Percentiles rank a stretch among this genome's conserved stretches.
Conservation (phyloP, 2,888 invertebrate genomes). For the Cheilosia impressa region DNA sequence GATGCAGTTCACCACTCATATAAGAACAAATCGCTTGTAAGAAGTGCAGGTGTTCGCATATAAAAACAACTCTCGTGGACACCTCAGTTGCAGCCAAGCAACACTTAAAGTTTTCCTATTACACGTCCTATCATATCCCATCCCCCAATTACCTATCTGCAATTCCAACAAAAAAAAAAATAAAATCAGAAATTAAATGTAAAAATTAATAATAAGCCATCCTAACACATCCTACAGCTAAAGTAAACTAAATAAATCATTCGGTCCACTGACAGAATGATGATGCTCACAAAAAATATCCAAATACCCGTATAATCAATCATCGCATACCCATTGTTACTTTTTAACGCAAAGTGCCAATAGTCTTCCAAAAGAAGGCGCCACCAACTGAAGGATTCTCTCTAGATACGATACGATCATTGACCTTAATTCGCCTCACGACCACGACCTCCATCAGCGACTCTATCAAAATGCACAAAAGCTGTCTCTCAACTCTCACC, state of each 20-base stretch:
- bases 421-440: slow-evolving; percentile 56
- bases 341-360: slow-evolving; percentile 47
- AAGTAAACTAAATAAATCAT: slow-evolving; percentile 62
- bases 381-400: slow-evolving; percentile 1
- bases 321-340: slow-evolving; percentile 48
- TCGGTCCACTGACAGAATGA: slow-evolving; percentile 45
- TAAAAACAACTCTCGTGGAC: too few species aligned
- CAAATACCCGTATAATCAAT: slow-evolving; percentile 64
- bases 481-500: slow-evolving; percentile 4
- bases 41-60: too few species aligned
- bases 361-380: slow-evolving; percentile 42
- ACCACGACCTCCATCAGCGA: slow-evolving; percentile 35
- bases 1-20: too few species aligned
- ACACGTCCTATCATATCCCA: too few species aligned
- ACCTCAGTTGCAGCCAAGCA: too few species aligned
- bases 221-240: slow-evolving; percentile 1
- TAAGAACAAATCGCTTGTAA: too few species aligned
- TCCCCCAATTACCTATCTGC: slow-evolving; percentile 1
- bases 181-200: background rate
- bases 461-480: slow-evolving; percentile 30
- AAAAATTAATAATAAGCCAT: slow-evolving; percentile 1
- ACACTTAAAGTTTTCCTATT: too few species aligned
- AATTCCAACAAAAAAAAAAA: background rate
- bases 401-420: slow-evolving; percentile 46
- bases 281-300: slow-evolving; percentile 23